Conservation (phyloP, 2,888 invertebrate genomes). For the Tenthredo notha region DNA sequence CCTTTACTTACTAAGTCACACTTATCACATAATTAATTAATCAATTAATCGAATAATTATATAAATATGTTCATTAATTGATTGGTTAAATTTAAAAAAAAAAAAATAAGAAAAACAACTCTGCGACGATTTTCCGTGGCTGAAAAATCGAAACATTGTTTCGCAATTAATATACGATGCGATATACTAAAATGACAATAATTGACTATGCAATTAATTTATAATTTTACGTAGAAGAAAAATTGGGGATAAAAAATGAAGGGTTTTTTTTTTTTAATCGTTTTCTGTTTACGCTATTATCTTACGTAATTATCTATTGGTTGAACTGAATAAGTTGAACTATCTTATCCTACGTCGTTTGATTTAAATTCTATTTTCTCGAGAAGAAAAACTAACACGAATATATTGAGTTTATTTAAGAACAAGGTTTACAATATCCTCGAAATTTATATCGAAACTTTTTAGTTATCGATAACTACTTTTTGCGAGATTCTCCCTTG, state of each 20-base stretch:
- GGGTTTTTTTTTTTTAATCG: no score
- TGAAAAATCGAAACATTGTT: background rate
- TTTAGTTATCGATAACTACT: background rate
- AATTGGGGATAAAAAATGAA: background rate
- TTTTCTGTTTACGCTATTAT: background rate
- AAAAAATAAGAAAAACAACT: background rate
- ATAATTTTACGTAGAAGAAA: background rate
- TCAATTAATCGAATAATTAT: background rate
- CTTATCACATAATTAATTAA: background rate
- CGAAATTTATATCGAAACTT: background rate
- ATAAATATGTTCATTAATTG: no score
- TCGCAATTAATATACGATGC: background rate
- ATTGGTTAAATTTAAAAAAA: background rate
- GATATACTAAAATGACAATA: background rate
- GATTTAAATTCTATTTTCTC: background rate
- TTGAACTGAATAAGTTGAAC: no score
- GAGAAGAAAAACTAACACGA: background rate
- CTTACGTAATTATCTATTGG: background rate
- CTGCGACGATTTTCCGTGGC: background rate
- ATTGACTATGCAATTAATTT: background rate
- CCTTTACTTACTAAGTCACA: background rate
- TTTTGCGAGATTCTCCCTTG: background rate
- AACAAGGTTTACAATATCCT: background rate
- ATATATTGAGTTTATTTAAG: background rate
- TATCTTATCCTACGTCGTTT: no score